Base-by-base conservation (phyloP, 2,113 vertebrate species). In the Callaeas wilsoni region DNA sequence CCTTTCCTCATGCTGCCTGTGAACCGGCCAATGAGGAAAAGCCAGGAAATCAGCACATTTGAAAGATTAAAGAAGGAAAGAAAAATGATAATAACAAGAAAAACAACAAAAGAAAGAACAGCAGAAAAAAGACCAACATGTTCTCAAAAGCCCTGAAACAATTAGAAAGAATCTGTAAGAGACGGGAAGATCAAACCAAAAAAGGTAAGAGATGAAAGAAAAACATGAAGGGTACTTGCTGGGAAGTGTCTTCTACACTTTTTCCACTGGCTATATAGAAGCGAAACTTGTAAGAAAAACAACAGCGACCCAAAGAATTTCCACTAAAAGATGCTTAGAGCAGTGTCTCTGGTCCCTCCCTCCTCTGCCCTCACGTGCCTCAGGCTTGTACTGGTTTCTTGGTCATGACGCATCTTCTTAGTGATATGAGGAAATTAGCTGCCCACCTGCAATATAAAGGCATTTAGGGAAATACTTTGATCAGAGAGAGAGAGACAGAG, bases 181-280 rank as follows among this genome's bases (percentile, higher is more conserved):
- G 50, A 64, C 29, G 75, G 89, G 96, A 96, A 95, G 91, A 96
- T 90, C 85, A 96, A 96, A 94, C 97, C 97, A 96, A 95, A 96
- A 95, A 97, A 95, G 96, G 96, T 49, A 90, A 95, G 87, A 97
- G 76, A 93, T 97, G 65, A 97, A 97, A 97, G 97, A 94, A 94
- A 96, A 96, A 96, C 93, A 96, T 87, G 90, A 95, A 93, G 88
- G 84, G 90, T 47, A 90, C 94, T 97, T 98, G 97, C 97, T 98
- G 97, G 97, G 98, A 98, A 98, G 96, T 97, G 93, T 74, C 97
- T 97, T 97, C 97, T 97, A 94, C 95, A 96, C 82, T 97, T 97
- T 98, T 98, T 98, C 98, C 98, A 96, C 89, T 96, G 86, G 79
- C 94, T 96, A 10, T 57, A 39, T 87, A 94, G 97, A 97, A 98